Evolutionary conservation across 2,888 invertebrate genomes (phyloP).

Genomic region (Pristionchus exspectatus): DNA sequence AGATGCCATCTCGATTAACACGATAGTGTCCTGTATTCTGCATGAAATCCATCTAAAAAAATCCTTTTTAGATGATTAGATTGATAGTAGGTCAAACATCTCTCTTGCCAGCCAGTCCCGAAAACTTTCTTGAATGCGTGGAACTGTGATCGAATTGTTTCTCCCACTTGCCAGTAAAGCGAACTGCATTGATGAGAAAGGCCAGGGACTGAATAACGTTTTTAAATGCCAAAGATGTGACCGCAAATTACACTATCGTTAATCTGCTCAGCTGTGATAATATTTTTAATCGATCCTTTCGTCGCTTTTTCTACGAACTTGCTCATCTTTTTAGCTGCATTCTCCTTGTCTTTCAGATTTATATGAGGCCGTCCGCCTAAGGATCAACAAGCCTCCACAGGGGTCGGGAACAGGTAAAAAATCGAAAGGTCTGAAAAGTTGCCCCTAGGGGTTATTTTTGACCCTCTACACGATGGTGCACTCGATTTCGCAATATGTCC

Average conservation of each 20-base stretch:
- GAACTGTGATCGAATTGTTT: background rate
- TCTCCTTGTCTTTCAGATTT: background rate
- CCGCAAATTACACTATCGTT: background rate
- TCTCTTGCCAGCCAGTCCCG: background rate
- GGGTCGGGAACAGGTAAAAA: too few species aligned
- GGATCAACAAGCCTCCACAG: too few species aligned
- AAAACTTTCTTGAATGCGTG: background rate
- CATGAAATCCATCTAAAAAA: background rate
- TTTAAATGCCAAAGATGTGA: background rate
- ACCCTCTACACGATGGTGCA: too few species aligned
- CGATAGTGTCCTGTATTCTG: background rate
- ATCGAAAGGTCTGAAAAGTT: too few species aligned
- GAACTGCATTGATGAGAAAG: background rate
- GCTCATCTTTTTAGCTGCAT: background rate
- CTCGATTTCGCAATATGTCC: too few species aligned
- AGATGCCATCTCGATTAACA: background rate
- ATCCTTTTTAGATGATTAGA: background rate
- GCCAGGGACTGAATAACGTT: background rate
- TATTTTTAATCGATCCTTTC: background rate
- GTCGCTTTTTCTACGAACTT: background rate
- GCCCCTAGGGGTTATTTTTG: too few species aligned
- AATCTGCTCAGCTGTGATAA: background rate
- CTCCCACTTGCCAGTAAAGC: background rate
- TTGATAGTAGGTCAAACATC: background rate
- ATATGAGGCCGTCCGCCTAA: too few species aligned